Base-by-base conservation (phyloP, 2,888 invertebrate genomes). In the Cyrtodaria siliqua region DNA sequence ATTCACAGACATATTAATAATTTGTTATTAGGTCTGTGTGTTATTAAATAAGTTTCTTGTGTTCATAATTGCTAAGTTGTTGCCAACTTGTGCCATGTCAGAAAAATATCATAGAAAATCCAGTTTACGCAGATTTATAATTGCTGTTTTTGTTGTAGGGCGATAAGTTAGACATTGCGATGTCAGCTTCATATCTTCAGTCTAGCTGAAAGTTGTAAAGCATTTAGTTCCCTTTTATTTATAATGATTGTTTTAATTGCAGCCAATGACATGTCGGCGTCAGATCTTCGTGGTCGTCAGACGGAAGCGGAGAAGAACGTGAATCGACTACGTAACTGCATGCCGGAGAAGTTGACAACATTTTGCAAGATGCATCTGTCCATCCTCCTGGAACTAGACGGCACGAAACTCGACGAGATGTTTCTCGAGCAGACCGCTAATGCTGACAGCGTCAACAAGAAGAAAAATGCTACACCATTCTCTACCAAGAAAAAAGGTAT, bases 281-380 rank as follows among this genome's bases (percentile, higher is more conserved):
- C 86, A 44, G 83, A 76, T 44, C 60, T 85, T 26, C 82, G 86
- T 29, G 85, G 85, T 53, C 72, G 86, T 18, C 87, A 86, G 79
- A 85, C 84, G 29, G 84, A 87, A 70, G 86, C 86, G 14, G 88
- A 89, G 42, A 86, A 83, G 75, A 86, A 86, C 67, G 84, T 90
- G 47, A 84, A 85, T 62, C 69, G 89, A 33, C 78, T 89, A 16
- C 79, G 84, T 42, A 90, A 89, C 83, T 82, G 85, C 66, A 96
- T 97, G 94, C 95, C 96, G 67, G 97, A 97, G 89, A 97, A 97
- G 92, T 97, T 96, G 93, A 95, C 96, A 86, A 96, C 96, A 29
- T 94, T 98, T 91, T 97, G 97, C 87, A 95, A 96, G 90, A 98
- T 98, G 98, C 98, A 98, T 94, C 94, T 98, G 90, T 97, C 97